Percentiles rank a stretch among this genome's conserved stretches.
These are phyloP conservation scores for Tachyglossus aculeatus DNA, from an alignment of 2,797 vertebrate genomes.

Conservation along the genomic window DNA sequence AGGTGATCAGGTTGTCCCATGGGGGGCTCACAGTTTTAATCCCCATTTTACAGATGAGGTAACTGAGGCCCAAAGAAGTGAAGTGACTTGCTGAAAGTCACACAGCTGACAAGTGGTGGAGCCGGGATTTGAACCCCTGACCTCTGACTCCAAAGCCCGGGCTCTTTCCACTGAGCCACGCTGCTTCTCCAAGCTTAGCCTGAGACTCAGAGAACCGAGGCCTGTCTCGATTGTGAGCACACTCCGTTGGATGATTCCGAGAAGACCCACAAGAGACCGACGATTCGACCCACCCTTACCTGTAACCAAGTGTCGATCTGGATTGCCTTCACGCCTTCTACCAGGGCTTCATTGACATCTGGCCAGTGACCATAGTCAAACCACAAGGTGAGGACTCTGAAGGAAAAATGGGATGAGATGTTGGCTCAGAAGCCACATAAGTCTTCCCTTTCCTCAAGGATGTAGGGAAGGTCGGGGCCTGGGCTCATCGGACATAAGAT, in stretches of 20 bases:
- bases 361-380: slow-evolving; percentile 99
- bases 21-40: too few species aligned
- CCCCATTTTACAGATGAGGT: too few species aligned
- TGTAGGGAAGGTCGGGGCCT: background rate
- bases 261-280: background rate
- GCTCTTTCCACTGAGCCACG: too few species aligned
- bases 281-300: slow-evolving; percentile 72
- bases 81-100: too few species aligned
- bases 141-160: too few species aligned
- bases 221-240: too few species aligned
- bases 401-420: background rate
- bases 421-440: background rate
- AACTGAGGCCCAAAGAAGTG: too few species aligned
- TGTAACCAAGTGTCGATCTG: slow-evolving; percentile 99
- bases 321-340: slow-evolving; percentile 98
- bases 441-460: background rate
- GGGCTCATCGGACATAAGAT: background rate
- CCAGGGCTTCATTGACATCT: slow-evolving; percentile 95
- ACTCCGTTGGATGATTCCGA: background rate
- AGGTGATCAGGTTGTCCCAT: too few species aligned
- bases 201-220: too few species aligned
- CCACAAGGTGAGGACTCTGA: slow-evolving; percentile 96
- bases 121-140: too few species aligned
- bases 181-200: too few species aligned
- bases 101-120: too few species aligned